These are phyloP conservation scores for Glandiceps talaboti DNA, from an alignment of 53 echinoderm and acorn worm genomes.

Conservation along the genomic window DNA sequence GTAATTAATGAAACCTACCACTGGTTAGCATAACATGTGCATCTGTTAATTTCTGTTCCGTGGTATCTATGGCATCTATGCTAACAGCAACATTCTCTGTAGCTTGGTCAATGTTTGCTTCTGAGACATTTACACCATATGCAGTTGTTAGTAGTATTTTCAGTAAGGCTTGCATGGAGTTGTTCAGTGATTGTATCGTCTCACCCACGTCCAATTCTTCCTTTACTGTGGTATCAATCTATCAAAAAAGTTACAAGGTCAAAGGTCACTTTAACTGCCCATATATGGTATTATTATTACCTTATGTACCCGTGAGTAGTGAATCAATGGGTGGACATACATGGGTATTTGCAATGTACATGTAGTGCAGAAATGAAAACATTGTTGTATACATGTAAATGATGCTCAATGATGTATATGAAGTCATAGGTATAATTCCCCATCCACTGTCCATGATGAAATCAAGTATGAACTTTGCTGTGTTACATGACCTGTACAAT, in stretches of 20 bases:
- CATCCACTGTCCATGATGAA: no score
- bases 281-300: no score
- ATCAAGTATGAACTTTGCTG: no score
- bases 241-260: no score
- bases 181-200: conserved; percentile 35
- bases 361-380: background rate
- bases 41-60: conserved; percentile 13
- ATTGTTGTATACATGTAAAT: no score
- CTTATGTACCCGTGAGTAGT: no score
- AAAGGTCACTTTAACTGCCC: no score
- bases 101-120: background rate
- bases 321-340: background rate
- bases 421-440: no score
- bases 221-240: conserved; percentile 16
- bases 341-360: background rate
- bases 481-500: no score
- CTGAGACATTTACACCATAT: background rate
- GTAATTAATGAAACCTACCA: no score
- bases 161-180: conserved; percentile 37
- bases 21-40: conserved; percentile 39
- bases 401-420: no score
- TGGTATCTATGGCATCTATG: conserved; percentile 10
- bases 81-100: conserved; percentile 16
- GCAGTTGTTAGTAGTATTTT: background rate
- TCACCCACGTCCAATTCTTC: conserved; percentile 31